Evolutionary conservation across 2,113 vertebrate genomes (phyloP).

Genomic region (Sturnira hondurensis): DNA sequence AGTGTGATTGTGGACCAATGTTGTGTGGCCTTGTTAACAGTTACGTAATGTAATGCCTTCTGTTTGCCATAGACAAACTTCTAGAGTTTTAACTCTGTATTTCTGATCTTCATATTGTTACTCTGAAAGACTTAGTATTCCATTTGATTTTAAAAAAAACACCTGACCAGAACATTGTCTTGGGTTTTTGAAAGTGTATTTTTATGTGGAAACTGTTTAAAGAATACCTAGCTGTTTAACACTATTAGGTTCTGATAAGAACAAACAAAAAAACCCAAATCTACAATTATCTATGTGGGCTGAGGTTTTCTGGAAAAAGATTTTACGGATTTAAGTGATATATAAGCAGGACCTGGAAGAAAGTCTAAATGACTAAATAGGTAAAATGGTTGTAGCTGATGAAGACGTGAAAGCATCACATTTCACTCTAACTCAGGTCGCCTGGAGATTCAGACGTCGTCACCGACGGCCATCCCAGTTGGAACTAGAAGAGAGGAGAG

Average conservation of each 20-base stretch:
- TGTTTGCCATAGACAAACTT: constrained; percentile 3
- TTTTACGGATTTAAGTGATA: neutral
- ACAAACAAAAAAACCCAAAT: too few species aligned
- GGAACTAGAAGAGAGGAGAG: neutral
- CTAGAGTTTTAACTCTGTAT: constrained; percentile 7
- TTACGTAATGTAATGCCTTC: neutral
- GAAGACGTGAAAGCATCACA: neutral
- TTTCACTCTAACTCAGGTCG: neutral
- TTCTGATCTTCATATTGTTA: constrained; percentile 6
- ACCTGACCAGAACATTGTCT: neutral
- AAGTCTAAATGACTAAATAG: neutral
- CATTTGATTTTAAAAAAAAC: neutral
- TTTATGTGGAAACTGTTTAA: neutral
- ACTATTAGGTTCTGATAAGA: neutral
- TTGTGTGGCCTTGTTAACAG: constrained; percentile 25
- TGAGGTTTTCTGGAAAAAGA: neutral
- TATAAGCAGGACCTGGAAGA: neutral
- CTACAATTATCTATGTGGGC: neutral
- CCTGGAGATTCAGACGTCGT: neutral
- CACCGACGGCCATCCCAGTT: neutral
- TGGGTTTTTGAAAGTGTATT: neutral
- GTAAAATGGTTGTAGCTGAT: neutral
- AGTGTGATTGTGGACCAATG: neutral
- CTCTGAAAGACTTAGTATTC: constrained; percentile 43
- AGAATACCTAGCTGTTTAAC: neutral